Base-by-base conservation (phyloP, 2,113 vertebrate genomes). In the Ariopsis seemanni region DNA sequence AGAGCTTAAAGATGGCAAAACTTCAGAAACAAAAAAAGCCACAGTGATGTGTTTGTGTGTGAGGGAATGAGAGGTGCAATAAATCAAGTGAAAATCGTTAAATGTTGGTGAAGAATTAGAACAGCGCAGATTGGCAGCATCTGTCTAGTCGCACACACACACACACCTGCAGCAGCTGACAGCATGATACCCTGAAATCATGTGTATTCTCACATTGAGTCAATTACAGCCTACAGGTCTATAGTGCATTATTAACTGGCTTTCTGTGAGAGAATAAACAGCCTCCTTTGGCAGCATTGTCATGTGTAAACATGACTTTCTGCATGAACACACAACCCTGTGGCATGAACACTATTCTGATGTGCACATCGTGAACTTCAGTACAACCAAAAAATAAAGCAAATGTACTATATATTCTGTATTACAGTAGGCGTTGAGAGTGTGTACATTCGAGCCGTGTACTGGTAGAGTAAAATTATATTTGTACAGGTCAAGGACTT, bases 101-200 rank as follows among this genome's bases (percentile, higher is more conserved):
- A 81, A 81, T 82, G 58, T 82, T 85, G 10, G 30, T 74, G 71
- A 72, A 62, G 77, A 85, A 82, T 84, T 87, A 84, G 34, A 81
- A 53, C 53, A 22, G 65, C 18, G 53, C 58, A 82, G 63, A 87
- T 87, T 72, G 52, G 25, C 82, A 74, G 74, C 55, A 74, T 87
- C 78, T 84, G 75, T 81, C 83, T 58, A 89, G 50, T 69, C 85
- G 30, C 75, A 81, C 17, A 69, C 65, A 69, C 65, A 69, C 65
- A 69, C 5, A 89, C 84, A 88, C 84, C 82, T 85, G 83, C 83
- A 82, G 77, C 87, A 88, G 65, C 78, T 82, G 42, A 42, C 42
- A 42, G 78, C 52, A 53, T 17, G 25, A 62, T 30, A 83, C 57
- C 69, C 80, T 83, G 57, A 72, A 83, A 87, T 87, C 69, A 77